Conservation (phyloP, 2,797 vertebrate genomes). For the Pangasius mekongensis region DNA sequence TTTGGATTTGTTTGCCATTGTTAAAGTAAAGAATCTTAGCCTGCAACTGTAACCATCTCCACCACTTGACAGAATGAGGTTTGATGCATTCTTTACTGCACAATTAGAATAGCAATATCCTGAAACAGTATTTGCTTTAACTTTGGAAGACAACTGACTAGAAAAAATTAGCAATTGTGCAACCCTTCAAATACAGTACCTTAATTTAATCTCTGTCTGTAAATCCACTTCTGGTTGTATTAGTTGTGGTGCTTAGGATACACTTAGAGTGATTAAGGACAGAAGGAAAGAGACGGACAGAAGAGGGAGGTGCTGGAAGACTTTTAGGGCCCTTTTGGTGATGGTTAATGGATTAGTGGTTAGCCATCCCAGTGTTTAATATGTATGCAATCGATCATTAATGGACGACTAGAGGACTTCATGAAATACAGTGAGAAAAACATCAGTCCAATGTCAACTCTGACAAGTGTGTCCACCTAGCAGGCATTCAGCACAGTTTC, state of each 20-base stretch:
- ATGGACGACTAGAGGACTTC: conserved; percentile 69
- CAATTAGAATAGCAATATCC: background rate
- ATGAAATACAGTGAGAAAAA: conserved; percentile 70
- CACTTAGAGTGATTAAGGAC: conserved; percentile 73
- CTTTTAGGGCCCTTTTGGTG: conserved; percentile 60
- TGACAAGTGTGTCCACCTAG: conserved; percentile 60
- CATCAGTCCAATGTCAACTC: conserved; percentile 64
- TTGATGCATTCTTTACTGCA: background rate
- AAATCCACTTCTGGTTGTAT: background rate
- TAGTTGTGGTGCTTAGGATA: conserved; percentile 49
- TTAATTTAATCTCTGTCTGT: conserved; percentile 5
- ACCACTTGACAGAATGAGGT: background rate
- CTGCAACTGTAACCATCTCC: background rate
- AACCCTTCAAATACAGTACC: background rate
- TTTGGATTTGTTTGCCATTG: background rate
- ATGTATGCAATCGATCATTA: conserved; percentile 67
- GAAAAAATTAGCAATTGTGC: background rate
- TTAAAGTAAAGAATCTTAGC: background rate
- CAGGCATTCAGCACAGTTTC: conserved; percentile 58
- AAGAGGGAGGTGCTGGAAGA: conserved; percentile 32
- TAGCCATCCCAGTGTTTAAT: conserved; percentile 65
- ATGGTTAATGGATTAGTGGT: conserved; percentile 63
- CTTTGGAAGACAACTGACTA: background rate
- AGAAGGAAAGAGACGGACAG: conserved; percentile 42
- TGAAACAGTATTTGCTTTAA: background rate